Evolutionary conservation across 2,113 vertebrate genomes (phyloP).

Genomic region (Ancistrus triradiatus): DNA sequence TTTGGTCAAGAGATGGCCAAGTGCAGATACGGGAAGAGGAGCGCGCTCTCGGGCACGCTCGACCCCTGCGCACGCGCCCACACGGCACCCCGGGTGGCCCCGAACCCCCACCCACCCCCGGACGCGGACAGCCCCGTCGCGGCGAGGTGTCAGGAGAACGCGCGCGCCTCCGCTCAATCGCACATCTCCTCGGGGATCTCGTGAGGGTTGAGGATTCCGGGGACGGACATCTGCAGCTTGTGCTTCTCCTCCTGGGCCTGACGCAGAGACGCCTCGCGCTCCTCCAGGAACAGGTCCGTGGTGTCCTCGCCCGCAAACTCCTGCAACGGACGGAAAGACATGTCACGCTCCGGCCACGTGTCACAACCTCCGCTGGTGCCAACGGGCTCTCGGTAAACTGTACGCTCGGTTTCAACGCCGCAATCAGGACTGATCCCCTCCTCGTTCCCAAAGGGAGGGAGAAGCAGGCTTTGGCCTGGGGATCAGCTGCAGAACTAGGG

Average conservation of each 20-base stretch:
- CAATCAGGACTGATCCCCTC: no score
- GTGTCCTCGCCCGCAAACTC: slow-evolving; percentile 99
- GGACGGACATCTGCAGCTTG: slow-evolving; percentile 98
- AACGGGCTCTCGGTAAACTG: no score
- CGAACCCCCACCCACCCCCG: slow-evolving; percentile 8
- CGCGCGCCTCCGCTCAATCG: slow-evolving; percentile 73
- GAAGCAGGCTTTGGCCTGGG: no score
- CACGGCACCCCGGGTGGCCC: slow-evolving; percentile 1
- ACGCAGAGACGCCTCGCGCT: slow-evolving; percentile 92
- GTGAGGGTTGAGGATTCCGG: slow-evolving; percentile 98
- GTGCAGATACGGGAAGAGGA: slow-evolving; percentile 66
- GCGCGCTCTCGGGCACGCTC: slow-evolving; percentile 15
- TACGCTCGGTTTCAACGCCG: no score
- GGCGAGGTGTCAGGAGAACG: slow-evolving; percentile 1
- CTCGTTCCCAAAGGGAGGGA: no score
- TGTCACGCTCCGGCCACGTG: no score
- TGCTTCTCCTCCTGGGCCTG: slow-evolving; percentile 99
- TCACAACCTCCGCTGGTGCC: no score
- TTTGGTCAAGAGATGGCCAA: slow-evolving; percentile 95
- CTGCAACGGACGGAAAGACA: slow-evolving; percentile 54
- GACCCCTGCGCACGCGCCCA: slow-evolving; percentile 6
- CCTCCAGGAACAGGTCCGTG: slow-evolving; percentile 94
- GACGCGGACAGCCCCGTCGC: slow-evolving; percentile 19
- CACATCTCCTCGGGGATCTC: slow-evolving; percentile 99
- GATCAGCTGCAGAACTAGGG: no score